Conservation (phyloP, 2,113 vertebrate genomes). For the Alosa alosa region DNA sequence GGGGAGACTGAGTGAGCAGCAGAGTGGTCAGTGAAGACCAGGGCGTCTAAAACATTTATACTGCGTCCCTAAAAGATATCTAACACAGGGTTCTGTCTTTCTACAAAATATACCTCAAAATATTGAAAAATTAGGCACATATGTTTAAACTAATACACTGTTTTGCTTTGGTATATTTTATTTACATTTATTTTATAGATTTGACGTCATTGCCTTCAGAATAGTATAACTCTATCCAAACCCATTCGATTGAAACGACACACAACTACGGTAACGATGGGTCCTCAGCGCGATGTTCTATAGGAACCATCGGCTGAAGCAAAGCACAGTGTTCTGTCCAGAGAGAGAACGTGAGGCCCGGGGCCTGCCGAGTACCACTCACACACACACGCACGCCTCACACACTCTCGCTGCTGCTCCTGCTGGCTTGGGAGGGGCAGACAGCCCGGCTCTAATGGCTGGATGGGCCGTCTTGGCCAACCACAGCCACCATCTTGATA, state of each 20-base stretch:
- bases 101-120: slow-evolving; percentile 79
- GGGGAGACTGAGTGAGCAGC: not conserved
- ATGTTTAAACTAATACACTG: slow-evolving; percentile 42
- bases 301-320: slow-evolving; percentile 52
- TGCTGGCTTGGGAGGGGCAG: too few species aligned
- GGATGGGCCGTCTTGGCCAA: not conserved
- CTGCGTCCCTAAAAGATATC: slow-evolving; percentile 65
- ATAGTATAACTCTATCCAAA: slow-evolving; percentile 34
- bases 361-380: not conserved
- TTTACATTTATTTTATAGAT: slow-evolving; percentile 42
- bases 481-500: not conserved
- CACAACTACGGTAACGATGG: not conserved
- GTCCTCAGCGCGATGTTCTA: not conserved
- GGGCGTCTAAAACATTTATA: slow-evolving; percentile 49
- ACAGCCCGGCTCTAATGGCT: too few species aligned
- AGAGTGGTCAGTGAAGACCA: not conserved
- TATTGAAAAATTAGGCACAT: slow-evolving; percentile 53
- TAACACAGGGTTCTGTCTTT: slow-evolving; percentile 71
- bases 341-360: not conserved
- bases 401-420: not conserved
- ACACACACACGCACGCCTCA: not conserved
- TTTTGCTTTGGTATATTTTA: slow-evolving; percentile 42
- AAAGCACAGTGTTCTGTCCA: slow-evolving; percentile 45
- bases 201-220: slow-evolving; percentile 45
- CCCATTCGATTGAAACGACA: not conserved